Evolutionary conservation across 2,797 vertebrate genomes (phyloP).

Genomic region (Phrynocephalus guinanensis): DNA sequence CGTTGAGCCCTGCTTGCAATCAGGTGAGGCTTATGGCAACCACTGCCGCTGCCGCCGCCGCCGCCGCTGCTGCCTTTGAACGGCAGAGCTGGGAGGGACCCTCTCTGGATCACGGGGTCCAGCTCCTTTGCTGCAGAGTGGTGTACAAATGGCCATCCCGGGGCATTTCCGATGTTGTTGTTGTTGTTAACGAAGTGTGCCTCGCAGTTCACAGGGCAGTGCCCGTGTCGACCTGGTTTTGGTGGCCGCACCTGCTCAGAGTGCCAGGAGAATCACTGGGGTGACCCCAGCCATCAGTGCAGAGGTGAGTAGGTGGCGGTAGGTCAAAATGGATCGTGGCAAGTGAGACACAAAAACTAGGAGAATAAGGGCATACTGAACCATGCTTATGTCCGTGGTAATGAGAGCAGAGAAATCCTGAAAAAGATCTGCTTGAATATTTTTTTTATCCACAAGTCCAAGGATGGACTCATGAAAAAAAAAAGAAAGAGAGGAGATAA

Average conservation of each 20-base stretch:
- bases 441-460: too few species aligned
- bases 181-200: rapidly evolving
- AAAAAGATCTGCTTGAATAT: too few species aligned
- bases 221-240: constrained; percentile 91
- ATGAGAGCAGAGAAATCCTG: too few species aligned
- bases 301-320: constrained; percentile 80
- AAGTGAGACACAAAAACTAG: background rate
- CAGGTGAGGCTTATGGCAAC: constrained; percentile 81
- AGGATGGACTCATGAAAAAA: too few species aligned
- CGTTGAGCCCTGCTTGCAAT: constrained; percentile 88
- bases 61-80: too few species aligned
- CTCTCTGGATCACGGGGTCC: too few species aligned
- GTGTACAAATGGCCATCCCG: background rate
- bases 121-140: background rate
- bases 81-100: too few species aligned
- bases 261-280: constrained; percentile 96
- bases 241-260: constrained; percentile 91
- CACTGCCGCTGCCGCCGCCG: too few species aligned
- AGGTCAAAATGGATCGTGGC: too few species aligned
- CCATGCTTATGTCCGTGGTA: too few species aligned
- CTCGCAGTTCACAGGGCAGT: constrained; percentile 92
- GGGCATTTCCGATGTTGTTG: background rate
- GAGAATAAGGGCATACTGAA: too few species aligned
- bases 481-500: too few species aligned
- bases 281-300: constrained; percentile 88